These are phyloP conservation scores for Syrmaticus mikado DNA, from an alignment of 2,113 vertebrate species.

Conservation along the genomic window DNA sequence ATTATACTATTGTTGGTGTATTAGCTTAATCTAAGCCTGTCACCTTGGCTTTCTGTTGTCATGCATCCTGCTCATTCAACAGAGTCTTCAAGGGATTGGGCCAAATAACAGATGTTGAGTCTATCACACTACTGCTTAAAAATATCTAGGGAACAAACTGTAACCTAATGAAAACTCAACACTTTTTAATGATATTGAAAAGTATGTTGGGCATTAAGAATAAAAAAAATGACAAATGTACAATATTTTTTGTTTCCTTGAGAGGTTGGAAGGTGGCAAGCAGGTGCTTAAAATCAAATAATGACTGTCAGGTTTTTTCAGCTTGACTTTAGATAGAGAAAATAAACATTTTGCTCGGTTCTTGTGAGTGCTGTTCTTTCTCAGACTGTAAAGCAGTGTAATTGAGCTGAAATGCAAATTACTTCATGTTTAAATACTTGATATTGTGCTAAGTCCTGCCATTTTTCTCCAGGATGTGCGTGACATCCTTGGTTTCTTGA, in stretches of 20 bases:
- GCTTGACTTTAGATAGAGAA: constrained; percentile 12
- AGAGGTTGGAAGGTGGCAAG: neutral
- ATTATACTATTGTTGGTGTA: constrained; percentile 59
- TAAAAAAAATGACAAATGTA: neutral
- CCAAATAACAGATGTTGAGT: constrained; percentile 43
- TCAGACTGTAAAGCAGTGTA: neutral
- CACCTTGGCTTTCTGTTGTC: constrained; percentile 53
- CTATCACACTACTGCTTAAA: constrained; percentile 8
- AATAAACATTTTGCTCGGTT: constrained; percentile 7
- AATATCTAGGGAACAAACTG: neutral
- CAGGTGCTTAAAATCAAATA: constrained; percentile 31
- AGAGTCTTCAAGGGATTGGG: neutral
- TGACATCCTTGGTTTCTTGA: neutral
- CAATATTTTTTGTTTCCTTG: neutral
- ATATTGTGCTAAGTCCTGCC: neutral
- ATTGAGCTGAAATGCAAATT: constrained; percentile 35
- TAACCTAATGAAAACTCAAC: neutral
- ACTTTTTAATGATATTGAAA: neutral
- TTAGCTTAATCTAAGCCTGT: constrained; percentile 63
- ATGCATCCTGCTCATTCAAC: constrained; percentile 4
- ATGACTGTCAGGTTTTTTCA: neutral
- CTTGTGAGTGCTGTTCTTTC: neutral
- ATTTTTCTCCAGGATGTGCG: neutral
- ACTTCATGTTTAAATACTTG: constrained; percentile 14
- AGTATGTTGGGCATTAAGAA: neutral